Percentiles rank a stretch among this genome's conserved stretches.
phyloP scores from a whole-genome alignment of 2,797 vertebrate species.

The Antennarius maculatus region DNA sequence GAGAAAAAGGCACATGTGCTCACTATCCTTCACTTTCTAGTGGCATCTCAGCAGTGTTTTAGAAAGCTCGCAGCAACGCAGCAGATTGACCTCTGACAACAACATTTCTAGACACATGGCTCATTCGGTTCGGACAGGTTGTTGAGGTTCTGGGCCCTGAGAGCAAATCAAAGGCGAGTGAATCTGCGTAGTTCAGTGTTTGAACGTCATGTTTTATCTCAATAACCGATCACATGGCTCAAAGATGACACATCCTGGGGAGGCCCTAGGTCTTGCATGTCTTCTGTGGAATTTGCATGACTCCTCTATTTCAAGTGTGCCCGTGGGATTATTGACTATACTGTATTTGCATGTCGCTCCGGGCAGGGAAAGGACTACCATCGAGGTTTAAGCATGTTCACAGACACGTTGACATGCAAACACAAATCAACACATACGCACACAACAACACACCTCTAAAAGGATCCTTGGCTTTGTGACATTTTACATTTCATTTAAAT shows the following conservation, averaged over 20 bases:
- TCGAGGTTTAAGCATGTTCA: constrained; percentile 50
- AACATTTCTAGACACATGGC: constrained; percentile 24
- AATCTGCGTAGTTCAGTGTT: constrained; percentile 4
- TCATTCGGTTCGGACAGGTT: constrained; percentile 31
- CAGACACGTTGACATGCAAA: constrained; percentile 19
- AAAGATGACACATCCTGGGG: constrained; percentile 8
- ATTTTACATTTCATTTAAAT: constrained; percentile 81
- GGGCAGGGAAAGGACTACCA: constrained; percentile 29
- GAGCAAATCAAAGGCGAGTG: constrained; percentile 16
- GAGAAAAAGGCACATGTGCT: constrained; percentile 42
- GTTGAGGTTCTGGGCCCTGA: constrained; percentile 11
- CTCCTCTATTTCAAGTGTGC: constrained; percentile 40
- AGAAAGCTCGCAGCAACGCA: constrained; percentile 25
- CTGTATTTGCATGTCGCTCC: constrained; percentile 23
- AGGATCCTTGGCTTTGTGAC: constrained; percentile 80
- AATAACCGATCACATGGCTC: constrained; percentile 6
- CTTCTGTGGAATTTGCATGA: constrained; percentile 33
- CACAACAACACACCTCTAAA: constrained; percentile 72
- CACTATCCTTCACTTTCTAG: constrained; percentile 33
- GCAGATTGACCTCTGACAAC: constrained; percentile 31
- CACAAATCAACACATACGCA: constrained; percentile 33
- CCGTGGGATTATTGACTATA: constrained; percentile 54
- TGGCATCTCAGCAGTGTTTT: constrained; percentile 30
- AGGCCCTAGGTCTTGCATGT: constrained; percentile 5
- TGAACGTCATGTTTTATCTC: constrained; percentile 10